phyloP scores from a whole-genome alignment of 2,888 invertebrate genomes.

The Sympetrum striolatum region DNA sequence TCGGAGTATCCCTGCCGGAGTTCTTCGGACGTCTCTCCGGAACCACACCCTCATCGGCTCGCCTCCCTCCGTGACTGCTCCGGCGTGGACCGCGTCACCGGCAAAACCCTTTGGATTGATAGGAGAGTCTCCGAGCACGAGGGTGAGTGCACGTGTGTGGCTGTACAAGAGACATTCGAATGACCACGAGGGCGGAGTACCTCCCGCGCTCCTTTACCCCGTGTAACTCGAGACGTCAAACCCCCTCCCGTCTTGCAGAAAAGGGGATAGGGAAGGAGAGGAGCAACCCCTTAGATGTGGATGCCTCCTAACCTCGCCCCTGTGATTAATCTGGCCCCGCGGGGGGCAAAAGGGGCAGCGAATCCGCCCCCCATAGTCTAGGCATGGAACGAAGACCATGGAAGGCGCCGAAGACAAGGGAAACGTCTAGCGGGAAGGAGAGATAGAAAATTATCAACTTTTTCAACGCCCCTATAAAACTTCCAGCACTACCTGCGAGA shows the following conservation, averaged over 20 bases:
- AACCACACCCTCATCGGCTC: neutral
- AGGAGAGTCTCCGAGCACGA: neutral
- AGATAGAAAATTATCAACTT: neutral
- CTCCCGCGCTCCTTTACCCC: neutral
- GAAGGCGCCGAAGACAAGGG: neutral
- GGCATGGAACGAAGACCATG: neutral
- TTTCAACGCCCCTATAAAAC: neutral
- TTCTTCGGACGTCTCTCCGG: neutral
- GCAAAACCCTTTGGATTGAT: slow-evolving; percentile 13
- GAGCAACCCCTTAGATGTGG: slow-evolving; percentile 5
- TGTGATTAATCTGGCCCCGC: slow-evolving; percentile 33
- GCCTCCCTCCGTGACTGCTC: neutral
- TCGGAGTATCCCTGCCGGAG: neutral
- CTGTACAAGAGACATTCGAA: neutral
- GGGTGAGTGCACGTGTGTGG: neutral
- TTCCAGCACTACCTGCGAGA: neutral
- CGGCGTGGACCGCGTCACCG: neutral
- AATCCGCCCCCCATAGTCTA: neutral
- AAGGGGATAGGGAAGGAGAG: neutral
- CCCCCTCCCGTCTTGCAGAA: neutral
- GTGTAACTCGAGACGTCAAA: slow-evolving; percentile 15
- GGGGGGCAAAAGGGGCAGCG: slow-evolving; percentile 36
- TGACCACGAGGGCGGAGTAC: slow-evolving; percentile 24
- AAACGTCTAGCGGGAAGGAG: neutral
- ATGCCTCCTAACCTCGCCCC: slow-evolving; percentile 26